Conservation (phyloP, 2,113 vertebrate species). For the Pangasianodon gigas region DNA sequence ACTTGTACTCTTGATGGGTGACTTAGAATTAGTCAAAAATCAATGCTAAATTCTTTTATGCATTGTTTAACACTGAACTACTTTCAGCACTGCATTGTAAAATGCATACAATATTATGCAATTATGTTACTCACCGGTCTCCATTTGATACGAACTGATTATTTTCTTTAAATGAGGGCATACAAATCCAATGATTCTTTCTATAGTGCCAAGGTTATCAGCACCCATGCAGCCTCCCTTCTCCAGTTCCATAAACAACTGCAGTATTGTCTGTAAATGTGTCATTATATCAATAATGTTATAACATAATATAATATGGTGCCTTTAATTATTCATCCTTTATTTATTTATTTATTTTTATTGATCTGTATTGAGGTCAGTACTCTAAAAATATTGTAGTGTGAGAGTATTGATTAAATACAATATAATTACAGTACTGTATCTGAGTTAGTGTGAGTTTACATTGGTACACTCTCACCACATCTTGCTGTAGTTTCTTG, state of each 20-base stretch:
- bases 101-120: neutral
- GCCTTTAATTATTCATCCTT: neutral
- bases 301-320: neutral
- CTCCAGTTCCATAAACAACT: slow-evolving; percentile 71
- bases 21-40: neutral
- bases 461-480: slow-evolving; percentile 55
- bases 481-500: slow-evolving; percentile 52
- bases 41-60: neutral
- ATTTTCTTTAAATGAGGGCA: slow-evolving; percentile 59
- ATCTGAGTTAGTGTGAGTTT: neutral
- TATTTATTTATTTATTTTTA: neutral
- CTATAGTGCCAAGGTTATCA: slow-evolving; percentile 57
- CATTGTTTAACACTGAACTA: neutral
- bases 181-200: slow-evolving; percentile 35
- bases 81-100: neutral
- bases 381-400: neutral
- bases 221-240: slow-evolving; percentile 55
- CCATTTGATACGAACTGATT: slow-evolving; percentile 59
- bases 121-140: slow-evolving; percentile 52
- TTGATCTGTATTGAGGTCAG: neutral
- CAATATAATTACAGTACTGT: neutral
- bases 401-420: neutral
- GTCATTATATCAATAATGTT: neutral
- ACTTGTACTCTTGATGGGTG: neutral
- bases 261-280: slow-evolving; percentile 64